These are phyloP conservation scores for Halcyon leucocephala DNA, from an alignment of 2,797 vertebrate species.

Conservation along the genomic window DNA sequence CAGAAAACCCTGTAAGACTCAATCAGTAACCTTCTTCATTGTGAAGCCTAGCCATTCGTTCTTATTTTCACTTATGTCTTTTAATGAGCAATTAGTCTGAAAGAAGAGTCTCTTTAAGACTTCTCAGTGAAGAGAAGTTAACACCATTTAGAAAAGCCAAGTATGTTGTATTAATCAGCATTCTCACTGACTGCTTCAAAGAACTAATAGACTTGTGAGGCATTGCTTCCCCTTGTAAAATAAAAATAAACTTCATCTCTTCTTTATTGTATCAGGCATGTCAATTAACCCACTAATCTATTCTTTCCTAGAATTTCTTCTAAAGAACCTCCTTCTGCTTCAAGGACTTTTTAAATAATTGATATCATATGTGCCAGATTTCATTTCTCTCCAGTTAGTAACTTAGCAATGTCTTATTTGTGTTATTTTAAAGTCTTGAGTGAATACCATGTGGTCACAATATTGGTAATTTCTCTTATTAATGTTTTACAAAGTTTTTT, in stretches of 20 bases:
- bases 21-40: background rate
- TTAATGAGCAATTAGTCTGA: background rate
- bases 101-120: background rate
- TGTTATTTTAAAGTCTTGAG: background rate
- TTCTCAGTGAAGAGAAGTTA: background rate
- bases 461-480: background rate
- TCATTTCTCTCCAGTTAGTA: background rate
- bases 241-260: background rate
- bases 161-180: background rate
- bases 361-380: background rate
- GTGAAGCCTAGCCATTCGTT: background rate
- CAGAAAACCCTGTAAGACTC: background rate
- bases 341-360: constrained; percentile 2
- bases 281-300: background rate
- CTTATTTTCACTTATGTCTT: background rate
- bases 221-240: background rate
- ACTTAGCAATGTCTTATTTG: background rate
- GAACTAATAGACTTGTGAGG: background rate
- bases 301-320: background rate
- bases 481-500: background rate
- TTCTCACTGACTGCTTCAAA: background rate
- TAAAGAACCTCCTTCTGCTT: background rate
- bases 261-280: background rate
- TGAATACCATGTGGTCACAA: background rate
- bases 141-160: background rate